Conservation (phyloP, 1,140 invertebrate species). For the Cotesia glomerata region DNA sequence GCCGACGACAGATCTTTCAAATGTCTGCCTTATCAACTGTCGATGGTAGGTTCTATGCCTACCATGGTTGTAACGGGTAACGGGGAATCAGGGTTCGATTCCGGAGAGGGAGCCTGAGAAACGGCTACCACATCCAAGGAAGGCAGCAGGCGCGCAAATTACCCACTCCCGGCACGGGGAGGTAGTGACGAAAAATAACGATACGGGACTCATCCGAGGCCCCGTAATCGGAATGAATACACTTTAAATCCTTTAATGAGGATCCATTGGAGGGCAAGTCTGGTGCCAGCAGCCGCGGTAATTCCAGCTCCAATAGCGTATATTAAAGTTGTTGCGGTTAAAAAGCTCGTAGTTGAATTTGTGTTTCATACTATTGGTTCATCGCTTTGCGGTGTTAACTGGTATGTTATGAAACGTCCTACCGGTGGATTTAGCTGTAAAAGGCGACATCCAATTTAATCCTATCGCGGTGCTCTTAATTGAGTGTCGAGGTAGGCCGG, state of each 20-base stretch:
- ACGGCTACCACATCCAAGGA: conserved; percentile 92
- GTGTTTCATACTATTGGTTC: conserved; percentile 71
- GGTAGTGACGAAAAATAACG: conserved; percentile 65
- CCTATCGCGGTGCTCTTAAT: no score
- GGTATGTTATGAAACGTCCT: no score
- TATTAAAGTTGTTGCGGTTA: conserved; percentile 86
- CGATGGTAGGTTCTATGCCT: conserved; percentile 79
- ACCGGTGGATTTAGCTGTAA: no score
- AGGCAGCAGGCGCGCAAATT: conserved; percentile 87
- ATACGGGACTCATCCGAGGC: conserved; percentile 78
- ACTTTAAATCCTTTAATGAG: no score
- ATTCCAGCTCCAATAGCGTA: conserved; percentile 91
- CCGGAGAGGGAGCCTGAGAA: no score
- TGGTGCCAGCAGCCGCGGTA: conserved; percentile 82
- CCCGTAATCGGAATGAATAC: conserved; percentile 82
- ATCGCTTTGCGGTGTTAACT: conserved; percentile 61
- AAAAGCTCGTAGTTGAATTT: conserved; percentile 76
- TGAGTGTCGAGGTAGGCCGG: no score
- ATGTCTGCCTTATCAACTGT: conserved; percentile 86
- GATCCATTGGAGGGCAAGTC: conserved; percentile 63
- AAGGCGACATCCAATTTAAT: no score
- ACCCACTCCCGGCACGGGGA: conserved; percentile 70
- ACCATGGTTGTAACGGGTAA: conserved; percentile 77
- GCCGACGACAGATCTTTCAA: conserved; percentile 79
- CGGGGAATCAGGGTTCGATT: no score